These are phyloP conservation scores for Agelas oroides DNA, from an alignment of 37 sponge, comb jelly and placozoan genomes.

Conservation along the genomic window DNA sequence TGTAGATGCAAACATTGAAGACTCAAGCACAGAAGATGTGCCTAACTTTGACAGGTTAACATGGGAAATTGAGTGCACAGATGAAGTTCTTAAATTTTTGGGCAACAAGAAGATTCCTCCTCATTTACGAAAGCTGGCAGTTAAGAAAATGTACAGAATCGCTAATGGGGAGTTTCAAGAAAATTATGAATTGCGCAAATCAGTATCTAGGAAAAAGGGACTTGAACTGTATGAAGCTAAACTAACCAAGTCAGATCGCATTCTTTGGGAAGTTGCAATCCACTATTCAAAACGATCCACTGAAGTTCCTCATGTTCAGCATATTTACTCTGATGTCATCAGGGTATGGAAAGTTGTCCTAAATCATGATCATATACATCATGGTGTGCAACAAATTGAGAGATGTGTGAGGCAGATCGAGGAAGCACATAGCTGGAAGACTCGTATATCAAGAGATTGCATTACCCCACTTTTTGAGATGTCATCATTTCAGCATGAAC, in stretches of 20 bases:
- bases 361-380: conserved; percentile 15
- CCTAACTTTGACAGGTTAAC: conserved; percentile 17
- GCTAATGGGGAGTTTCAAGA: conserved; percentile 50
- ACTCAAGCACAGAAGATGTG: too few species aligned
- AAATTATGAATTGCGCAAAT: neutral
- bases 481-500: neutral
- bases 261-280: conserved; percentile 67
- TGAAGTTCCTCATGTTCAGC: too few species aligned
- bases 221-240: conserved; percentile 50
- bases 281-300: conserved; percentile 40
- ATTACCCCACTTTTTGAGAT: too few species aligned
- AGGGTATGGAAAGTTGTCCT: conserved; percentile 66
- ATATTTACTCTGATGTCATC: conserved; percentile 66
- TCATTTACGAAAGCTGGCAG: conserved; percentile 4
- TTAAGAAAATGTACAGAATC: conserved; percentile 12
- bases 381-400: conserved; percentile 25
- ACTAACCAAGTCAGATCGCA: conserved; percentile 39
- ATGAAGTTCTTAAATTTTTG: conserved; percentile 44
- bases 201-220: neutral
- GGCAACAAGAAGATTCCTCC: neutral
- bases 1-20: too few species aligned
- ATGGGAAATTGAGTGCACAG: conserved; percentile 79
- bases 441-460: neutral
- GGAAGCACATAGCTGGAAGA: conserved; percentile 24
- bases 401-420: conserved; percentile 24